Evolutionary conservation across 2,113 vertebrate genomes (phyloP), one percentile per base, ranked within the genome.

Genomic region (Colius striatus): DNA sequence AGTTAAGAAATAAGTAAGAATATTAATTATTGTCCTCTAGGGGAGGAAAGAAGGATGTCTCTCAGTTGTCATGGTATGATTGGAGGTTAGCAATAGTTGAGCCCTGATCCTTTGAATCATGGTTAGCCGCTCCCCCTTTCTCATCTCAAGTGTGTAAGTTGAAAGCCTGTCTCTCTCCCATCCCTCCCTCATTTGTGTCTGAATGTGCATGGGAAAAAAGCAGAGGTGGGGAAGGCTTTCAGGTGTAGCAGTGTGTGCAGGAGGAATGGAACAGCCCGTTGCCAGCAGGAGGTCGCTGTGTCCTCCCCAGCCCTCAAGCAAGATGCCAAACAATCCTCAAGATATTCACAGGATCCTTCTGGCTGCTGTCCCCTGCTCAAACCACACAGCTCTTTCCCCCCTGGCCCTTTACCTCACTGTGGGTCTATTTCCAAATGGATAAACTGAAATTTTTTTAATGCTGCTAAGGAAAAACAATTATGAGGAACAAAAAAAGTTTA

Each of bases 171-270:
- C 41, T 89, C 63, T 82, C 34, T 87, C 67, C 71, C 84, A 73
- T 41, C 62, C 81, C 81, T 96, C 71, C 88, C 67, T 72, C 66
- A 47, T 82, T 73, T 91, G 70, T 94, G 74, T 61, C 27, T 78
- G 73, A 16, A n/a, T 30, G 36, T 82, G 84, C 77, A 47, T 13
- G 38, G 58, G 60, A 93, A 79, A 21, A 85, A 87, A 87, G 84
- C 0, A 0, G 87, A 84, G 92, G 86, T 92, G 85, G 86, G 55
- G 58, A 84, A 78, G 50, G 43, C 67, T 94, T 84, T 87, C 66
- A 43, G 38, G 50, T 57, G n/a, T 7, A 61, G 53, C 68, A 27
- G 48, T 6, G 51, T 18, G 61, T 3, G 23, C 13, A 29, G 73
- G 62, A 89, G 83, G 62, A 79, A 66, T 1, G 1, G 74, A 71